Evolutionary conservation across 2,888 invertebrate genomes (phyloP), one percentile per base, ranked within the genome.

Genomic region (Volucella inflata): DNA sequence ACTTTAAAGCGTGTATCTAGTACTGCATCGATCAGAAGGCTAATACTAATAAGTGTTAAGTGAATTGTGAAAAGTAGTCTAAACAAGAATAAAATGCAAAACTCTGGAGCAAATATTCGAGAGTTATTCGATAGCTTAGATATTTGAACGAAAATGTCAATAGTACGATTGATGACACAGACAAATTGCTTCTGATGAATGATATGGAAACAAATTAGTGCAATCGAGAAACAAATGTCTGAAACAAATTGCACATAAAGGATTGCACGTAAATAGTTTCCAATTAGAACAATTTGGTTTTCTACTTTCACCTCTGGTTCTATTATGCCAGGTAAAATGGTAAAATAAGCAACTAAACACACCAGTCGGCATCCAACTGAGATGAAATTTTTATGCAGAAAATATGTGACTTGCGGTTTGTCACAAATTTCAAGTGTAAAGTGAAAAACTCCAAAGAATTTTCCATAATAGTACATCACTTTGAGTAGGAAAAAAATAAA

Each of bases 381-480:
- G 12, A 50, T 0, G 8, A 48, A 50, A 16, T 50, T 51, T 10
- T 8, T 38, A 30, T 8, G 16, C 2, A 4, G 4, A 1, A 57
- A 75, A 36, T n/a, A 30, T 8, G 21, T 42, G 1, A 75, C 30
- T 11, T 46, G 48, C 1, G 57, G 50, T 9, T 8, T 51, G 0
- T 50, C 11, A 8, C n/a, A 12, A 16, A 44, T 46, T 12, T n/a
- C 10, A 2, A 67, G 42, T 12, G 36, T 17, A 14, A 76, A 76
- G 8, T 59, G 16, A 11, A 42, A 17, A 50, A 76, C 51, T 21
- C 67, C 51, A n/a, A 67, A 67, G 0, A 16, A 16, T n/a, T 68
- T 68, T 3, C 50, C 76, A n/a, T 53, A 53, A 11, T 16, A 60
- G 21, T 60, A 76, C 36, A 76, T 44, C 10, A 59, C n/a, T 51